These are phyloP conservation scores for Anoplopoma fimbria DNA, from an alignment of 2,113 vertebrate species.

Conservation along the genomic window DNA sequence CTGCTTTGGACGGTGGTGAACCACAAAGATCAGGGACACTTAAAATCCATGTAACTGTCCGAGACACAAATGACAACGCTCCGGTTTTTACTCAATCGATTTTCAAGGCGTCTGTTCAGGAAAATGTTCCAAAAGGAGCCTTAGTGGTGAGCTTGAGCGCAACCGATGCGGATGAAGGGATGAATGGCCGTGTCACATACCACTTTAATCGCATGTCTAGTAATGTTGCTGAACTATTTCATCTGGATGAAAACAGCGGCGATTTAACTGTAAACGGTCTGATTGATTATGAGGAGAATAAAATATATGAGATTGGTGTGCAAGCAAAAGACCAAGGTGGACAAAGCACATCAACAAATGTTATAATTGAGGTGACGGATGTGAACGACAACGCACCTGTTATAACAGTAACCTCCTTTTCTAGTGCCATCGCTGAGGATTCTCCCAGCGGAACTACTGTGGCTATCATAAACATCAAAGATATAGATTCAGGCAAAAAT, in stretches of 20 bases:
- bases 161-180: constrained; percentile 79
- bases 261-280: constrained; percentile 50
- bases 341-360: constrained; percentile 61
- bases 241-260: constrained; percentile 60
- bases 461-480: constrained; percentile 75
- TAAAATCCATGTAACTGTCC: constrained; percentile 56
- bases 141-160: constrained; percentile 52
- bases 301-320: constrained; percentile 63
- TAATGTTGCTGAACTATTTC: constrained; percentile 52
- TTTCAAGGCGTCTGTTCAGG: constrained; percentile 76
- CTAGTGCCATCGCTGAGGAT: constrained; percentile 64
- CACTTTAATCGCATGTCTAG: constrained; percentile 59
- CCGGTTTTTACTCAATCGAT: constrained; percentile 72
- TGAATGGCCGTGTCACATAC: constrained; percentile 68
- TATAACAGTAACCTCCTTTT: constrained; percentile 80
- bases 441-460: constrained; percentile 62
- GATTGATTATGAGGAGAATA: constrained; percentile 69
- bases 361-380: constrained; percentile 70
- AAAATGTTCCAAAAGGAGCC: constrained; percentile 60
- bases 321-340: constrained; percentile 73
- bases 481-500: constrained; percentile 73
- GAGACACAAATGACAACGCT: constrained; percentile 76
- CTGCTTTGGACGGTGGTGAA: constrained; percentile 62
- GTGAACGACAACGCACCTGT: constrained; percentile 80
- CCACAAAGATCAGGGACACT: constrained; percentile 63